These are phyloP conservation scores for Tenualosa thibaudeaui DNA, from an alignment of 2,797 vertebrate genomes.

Conservation along the genomic window DNA sequence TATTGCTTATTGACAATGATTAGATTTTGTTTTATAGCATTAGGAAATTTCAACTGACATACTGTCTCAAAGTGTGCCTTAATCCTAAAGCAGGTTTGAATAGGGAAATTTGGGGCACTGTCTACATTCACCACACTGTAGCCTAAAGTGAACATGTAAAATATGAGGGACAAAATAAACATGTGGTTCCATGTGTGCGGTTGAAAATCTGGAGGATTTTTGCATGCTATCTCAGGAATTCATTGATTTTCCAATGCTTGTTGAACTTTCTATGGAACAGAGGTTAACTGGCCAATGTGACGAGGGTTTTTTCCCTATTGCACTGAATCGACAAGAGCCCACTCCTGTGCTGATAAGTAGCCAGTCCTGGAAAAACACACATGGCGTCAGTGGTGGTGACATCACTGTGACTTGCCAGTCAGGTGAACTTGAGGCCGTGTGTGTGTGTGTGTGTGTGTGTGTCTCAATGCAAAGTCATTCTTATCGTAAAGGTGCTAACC, in stretches of 20 bases:
- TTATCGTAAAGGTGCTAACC: not conserved
- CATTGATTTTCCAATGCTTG: not conserved
- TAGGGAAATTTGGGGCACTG: not conserved
- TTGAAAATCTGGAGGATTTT: not conserved
- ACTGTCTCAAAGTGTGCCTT: not conserved
- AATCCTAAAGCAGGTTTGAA: not conserved
- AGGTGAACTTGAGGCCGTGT: slow-evolving; percentile 1
- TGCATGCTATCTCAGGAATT: not conserved
- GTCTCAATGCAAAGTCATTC: slow-evolving; percentile 29
- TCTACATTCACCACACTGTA: not conserved
- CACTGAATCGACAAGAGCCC: not conserved
- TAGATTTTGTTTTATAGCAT: not conserved
- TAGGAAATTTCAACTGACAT: not conserved
- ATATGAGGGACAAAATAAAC: not conserved
- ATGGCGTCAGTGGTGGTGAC: not conserved
- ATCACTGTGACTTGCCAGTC: not conserved
- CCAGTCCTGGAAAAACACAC: slow-evolving; percentile 38
- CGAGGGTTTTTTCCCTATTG: not conserved
- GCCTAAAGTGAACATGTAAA: not conserved
- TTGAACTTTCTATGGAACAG: not conserved
- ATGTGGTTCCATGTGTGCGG: not conserved
- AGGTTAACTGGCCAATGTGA: not conserved
- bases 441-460: slow-evolving; percentile 15
- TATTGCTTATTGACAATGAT: not conserved
- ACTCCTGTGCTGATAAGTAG: not conserved